phyloP scores from a whole-genome alignment of 2,797 vertebrate species.

The Poliocrania exsul region DNA sequence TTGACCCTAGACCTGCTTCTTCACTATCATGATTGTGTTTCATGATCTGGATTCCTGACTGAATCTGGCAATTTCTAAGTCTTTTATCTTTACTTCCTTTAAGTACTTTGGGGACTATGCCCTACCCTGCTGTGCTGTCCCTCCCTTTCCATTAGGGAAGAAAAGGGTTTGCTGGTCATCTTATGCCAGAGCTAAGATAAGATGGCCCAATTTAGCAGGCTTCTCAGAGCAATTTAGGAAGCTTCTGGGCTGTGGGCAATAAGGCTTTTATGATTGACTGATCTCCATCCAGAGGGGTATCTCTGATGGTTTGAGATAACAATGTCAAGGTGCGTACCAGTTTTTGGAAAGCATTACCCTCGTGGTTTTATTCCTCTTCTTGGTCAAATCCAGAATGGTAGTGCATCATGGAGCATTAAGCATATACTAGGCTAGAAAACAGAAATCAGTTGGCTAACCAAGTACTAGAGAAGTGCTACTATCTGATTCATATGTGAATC shows the following conservation, averaged over 20 bases:
- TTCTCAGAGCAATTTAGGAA: background rate
- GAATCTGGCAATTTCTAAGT: rapidly evolving
- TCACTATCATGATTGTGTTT: rapidly evolving
- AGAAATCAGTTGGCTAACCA: background rate
- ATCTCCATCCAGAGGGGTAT: background rate
- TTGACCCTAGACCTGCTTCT: background rate
- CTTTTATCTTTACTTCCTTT: rapidly evolving
- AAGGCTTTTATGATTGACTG: background rate
- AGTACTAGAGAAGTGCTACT: background rate
- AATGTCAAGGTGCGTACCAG: rapidly evolving
- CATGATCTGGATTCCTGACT: background rate
- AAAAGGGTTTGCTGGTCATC: rapidly evolving
- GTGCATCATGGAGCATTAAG: background rate
- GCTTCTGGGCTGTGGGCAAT: background rate
- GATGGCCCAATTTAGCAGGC: rapidly evolving
- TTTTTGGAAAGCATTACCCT: background rate
- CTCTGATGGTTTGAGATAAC: background rate
- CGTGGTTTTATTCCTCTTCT: background rate
- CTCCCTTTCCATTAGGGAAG: rapidly evolving
- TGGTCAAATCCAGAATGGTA: background rate
- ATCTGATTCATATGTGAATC: background rate
- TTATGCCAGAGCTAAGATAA: background rate
- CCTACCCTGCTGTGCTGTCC: rapidly evolving
- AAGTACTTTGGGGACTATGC: rapidly evolving
- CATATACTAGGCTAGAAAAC: background rate